Evolutionary conservation across 2,797 vertebrate species (phyloP).

Genomic region (Pangasius djambal): DNA sequence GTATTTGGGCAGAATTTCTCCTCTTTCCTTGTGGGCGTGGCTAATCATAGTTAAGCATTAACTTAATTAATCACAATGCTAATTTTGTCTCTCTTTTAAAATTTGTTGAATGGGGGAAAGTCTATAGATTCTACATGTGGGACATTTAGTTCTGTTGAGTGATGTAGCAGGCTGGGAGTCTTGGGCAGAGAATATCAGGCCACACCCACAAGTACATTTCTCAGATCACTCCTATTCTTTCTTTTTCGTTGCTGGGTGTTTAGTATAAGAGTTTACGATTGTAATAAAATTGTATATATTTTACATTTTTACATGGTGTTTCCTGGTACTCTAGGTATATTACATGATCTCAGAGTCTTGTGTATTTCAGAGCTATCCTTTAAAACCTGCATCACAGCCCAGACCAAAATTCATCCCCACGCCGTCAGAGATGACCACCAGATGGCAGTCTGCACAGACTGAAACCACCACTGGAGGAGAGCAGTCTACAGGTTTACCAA

Average conservation of each 20-base stretch:
- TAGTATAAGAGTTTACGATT: not conserved
- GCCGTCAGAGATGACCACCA: conserved; percentile 15
- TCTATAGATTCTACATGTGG: not conserved
- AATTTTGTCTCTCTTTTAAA: not conserved
- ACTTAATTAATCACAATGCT: not conserved
- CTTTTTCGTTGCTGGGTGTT: not conserved
- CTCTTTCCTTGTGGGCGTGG: not conserved
- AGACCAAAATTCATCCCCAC: conserved; percentile 43
- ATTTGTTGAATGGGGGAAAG: not conserved
- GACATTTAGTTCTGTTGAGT: not conserved
- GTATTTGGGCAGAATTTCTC: not conserved
- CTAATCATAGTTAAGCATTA: not conserved
- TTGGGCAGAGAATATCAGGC: not conserved
- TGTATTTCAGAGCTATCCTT: conserved; percentile 41
- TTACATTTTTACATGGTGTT: not conserved
- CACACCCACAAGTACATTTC: not conserved
- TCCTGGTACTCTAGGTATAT: not conserved
- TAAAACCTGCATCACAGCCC: conserved; percentile 57
- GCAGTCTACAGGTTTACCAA: not conserved
- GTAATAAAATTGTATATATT: not conserved
- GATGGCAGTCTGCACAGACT: conserved; percentile 27
- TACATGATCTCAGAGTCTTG: not conserved
- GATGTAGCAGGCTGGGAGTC: not conserved
- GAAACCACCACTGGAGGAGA: conserved; percentile 38
- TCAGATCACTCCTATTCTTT: not conserved